Evolutionary conservation across 2,113 vertebrate genomes (phyloP).

Genomic region (Abramis brama): DNA sequence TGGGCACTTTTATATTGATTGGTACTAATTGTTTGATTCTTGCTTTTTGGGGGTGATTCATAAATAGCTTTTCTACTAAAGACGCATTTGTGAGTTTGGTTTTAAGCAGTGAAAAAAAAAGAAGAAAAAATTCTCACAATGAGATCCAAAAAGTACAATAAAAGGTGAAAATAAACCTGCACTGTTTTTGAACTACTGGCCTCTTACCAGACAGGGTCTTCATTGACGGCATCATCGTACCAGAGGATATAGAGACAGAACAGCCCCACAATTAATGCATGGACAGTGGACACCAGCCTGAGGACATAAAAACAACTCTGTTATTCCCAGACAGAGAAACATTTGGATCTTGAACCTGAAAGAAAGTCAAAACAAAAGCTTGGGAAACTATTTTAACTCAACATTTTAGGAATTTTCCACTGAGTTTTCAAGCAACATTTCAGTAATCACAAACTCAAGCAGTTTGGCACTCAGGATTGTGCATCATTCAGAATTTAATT

Average conservation of each 20-base stretch:
- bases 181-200: background rate
- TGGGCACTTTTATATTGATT: background rate
- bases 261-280: constrained; percentile 78
- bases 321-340: background rate
- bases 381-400: too few relatives aligned
- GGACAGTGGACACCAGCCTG: constrained; percentile 79
- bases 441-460: background rate
- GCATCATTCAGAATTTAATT: too few relatives aligned
- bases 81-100: background rate
- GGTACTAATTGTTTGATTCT: background rate
- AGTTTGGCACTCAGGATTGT: background rate
- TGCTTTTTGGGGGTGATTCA: background rate
- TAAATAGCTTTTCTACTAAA: background rate
- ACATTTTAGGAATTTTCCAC: too few relatives aligned
- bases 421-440: background rate
- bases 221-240: constrained; percentile 78
- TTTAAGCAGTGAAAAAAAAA: background rate
- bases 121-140: background rate
- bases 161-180: background rate
- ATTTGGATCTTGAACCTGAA: background rate
- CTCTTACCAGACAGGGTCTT: constrained; percentile 81
- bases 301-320: constrained; percentile 18
- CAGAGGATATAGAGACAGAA: constrained; percentile 83
- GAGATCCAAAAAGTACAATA: background rate
- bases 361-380: too few relatives aligned